A percentile compares a stretch with the other conserved stretches of the same genome.
Evolutionary conservation across 2,888 invertebrate genomes (phyloP).

Genomic region (Phengaris alcon): DNA sequence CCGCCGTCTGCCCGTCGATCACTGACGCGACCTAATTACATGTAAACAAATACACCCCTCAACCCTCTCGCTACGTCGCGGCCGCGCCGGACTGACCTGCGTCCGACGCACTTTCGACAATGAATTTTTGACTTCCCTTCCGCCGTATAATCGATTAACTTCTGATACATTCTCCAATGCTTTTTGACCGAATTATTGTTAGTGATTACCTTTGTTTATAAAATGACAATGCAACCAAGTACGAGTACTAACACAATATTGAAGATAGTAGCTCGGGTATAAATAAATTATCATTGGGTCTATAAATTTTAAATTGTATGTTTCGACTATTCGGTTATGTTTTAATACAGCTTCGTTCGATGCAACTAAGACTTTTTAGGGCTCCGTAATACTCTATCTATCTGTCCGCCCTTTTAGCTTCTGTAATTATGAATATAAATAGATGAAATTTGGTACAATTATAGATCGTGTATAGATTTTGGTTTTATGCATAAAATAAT

Average conservation of each 20-base stretch:
- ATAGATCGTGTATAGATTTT: no score
- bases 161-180: constrained; percentile 5
- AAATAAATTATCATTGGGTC: not conserved
- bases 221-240: no score
- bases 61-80: constrained; percentile 43
- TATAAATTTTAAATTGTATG: not conserved
- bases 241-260: not conserved
- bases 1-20: constrained; percentile 66
- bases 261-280: not conserved
- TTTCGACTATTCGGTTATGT: constrained; percentile 10
- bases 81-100: constrained; percentile 34
- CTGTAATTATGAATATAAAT: no score
- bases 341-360: not conserved
- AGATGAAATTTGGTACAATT: no score
- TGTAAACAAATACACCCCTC: constrained; percentile 69
- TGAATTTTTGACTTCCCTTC: constrained; percentile 35
- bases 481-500: no score
- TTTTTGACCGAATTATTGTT: not conserved
- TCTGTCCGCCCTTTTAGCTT: no score
- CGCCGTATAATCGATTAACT: constrained; percentile 33
- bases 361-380: not conserved
- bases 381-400: no score
- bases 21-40: constrained; percentile 72
- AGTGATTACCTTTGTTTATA: not conserved
- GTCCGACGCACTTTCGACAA: constrained; percentile 32